Conservation (phyloP, 2,797 vertebrate species). For the Pelobates cultripes region DNA sequence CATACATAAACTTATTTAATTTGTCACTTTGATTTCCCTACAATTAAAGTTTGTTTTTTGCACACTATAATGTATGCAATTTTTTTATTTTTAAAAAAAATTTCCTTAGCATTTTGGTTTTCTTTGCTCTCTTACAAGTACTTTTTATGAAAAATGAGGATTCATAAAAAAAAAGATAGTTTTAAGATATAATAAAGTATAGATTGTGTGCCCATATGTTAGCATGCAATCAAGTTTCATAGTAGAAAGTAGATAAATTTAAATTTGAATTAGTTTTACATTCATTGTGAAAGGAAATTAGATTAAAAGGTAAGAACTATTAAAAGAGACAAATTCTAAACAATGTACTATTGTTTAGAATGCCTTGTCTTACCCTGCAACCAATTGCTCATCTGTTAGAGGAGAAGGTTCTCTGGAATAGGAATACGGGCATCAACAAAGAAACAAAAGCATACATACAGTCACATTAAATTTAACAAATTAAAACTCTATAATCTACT, state of each 20-base stretch:
- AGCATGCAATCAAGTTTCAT: slow-evolving; percentile 57
- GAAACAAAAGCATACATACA: slow-evolving; percentile 58
- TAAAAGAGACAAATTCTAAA: slow-evolving; percentile 78
- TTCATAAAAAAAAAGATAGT: not conserved
- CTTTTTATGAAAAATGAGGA: no score
- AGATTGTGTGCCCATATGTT: slow-evolving; percentile 56
- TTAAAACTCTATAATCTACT: slow-evolving; percentile 52
- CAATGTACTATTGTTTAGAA: slow-evolving; percentile 80
- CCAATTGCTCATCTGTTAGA: slow-evolving; percentile 94
- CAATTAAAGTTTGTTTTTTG: no score
- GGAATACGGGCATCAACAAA: slow-evolving; percentile 89
- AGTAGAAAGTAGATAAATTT: slow-evolving; percentile 3
- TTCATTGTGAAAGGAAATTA: slow-evolving; percentile 60
- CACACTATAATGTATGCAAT: no score
- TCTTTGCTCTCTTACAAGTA: no score
- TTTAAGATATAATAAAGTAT: slow-evolving; percentile 22
- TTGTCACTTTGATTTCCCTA: no score
- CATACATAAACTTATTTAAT: no score
- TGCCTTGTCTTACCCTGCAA: slow-evolving; percentile 90
- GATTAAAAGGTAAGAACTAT: slow-evolving; percentile 58
- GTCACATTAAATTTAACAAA: slow-evolving; percentile 62
- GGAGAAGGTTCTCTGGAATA: slow-evolving; percentile 94
- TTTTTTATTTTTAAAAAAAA: no score
- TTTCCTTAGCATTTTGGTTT: no score
- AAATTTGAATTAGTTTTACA: slow-evolving; percentile 60